Percentiles rank a stretch among this genome's conserved stretches.
Evolutionary conservation across 1,140 invertebrate genomes (phyloP).

Genomic region (Drosophila fuyamai): DNA sequence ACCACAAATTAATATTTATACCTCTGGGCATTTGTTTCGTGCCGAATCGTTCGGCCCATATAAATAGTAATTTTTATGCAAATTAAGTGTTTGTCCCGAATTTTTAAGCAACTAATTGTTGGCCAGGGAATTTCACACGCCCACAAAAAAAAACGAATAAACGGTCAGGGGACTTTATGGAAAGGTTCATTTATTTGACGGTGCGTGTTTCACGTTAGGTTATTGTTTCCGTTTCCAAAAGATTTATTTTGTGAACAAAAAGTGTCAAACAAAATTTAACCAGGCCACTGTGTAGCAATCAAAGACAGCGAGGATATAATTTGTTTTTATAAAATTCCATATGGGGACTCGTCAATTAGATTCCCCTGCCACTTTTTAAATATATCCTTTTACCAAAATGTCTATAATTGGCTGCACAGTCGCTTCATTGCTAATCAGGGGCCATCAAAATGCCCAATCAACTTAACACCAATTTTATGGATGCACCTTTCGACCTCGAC

Average conservation of each 20-base stretch:
- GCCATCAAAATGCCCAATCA: conserved; percentile 37
- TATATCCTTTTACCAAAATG: not conserved
- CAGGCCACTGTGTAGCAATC: too few relatives aligned
- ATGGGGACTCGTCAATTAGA: not conserved
- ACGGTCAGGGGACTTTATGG: not conserved
- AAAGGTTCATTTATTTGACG: conserved; percentile 9
- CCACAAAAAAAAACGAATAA: not conserved
- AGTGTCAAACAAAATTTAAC: too few relatives aligned
- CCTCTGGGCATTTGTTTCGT: conserved; percentile 36
- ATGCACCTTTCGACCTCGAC: conserved; percentile 24
- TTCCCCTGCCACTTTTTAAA: not conserved
- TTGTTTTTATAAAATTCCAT: too few relatives aligned
- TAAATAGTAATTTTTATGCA: conserved; percentile 44
- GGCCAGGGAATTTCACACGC: conserved; percentile 23
- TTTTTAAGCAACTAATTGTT: conserved; percentile 36
- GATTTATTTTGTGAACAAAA: not conserved
- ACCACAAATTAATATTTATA: conserved; percentile 47
- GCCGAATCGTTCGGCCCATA: conserved; percentile 10
- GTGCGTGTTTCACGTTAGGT: conserved; percentile 1
- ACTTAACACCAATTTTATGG: conserved; percentile 58
- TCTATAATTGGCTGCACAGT: not conserved
- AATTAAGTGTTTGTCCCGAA: conserved; percentile 43
- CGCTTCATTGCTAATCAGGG: conserved; percentile 1
- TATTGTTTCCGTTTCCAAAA: not conserved
- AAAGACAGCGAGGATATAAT: too few relatives aligned